phyloP scores from a whole-genome alignment of 2,797 vertebrate genomes.

The Thaleichthys pacificus region DNA sequence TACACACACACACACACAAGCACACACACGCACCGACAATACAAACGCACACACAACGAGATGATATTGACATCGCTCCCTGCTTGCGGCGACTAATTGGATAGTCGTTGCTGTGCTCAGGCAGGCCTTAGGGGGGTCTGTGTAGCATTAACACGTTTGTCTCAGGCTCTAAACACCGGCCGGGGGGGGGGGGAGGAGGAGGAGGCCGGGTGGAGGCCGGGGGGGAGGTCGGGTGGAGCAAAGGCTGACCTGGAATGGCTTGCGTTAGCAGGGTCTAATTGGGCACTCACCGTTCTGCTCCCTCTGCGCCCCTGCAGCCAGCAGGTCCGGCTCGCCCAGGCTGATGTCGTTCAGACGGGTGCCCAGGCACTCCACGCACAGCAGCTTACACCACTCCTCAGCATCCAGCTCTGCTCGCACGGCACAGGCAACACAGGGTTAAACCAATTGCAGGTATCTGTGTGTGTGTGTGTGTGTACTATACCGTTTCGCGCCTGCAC shows the following conservation, averaged over 20 bases:
- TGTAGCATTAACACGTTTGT: conserved; percentile 52
- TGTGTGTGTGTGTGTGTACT: too few species aligned
- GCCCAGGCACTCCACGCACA: conserved; percentile 95
- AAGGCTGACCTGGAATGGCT: conserved; percentile 61
- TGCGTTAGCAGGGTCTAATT: conserved; percentile 67
- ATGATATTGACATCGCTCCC: conserved; percentile 57
- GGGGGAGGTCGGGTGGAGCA: conserved; percentile 15
- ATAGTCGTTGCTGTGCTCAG: conserved; percentile 54
- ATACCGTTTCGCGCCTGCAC: too few species aligned
- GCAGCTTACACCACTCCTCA: conserved; percentile 98
- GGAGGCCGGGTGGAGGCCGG: neutral
- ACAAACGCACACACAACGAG: conserved; percentile 18
- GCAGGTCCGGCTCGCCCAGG: conserved; percentile 95
- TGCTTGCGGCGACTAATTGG: conserved; percentile 66
- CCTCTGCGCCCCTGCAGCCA: conserved; percentile 95
- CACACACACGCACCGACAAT: conserved; percentile 27
- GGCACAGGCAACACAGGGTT: conserved; percentile 23
- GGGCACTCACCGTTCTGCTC: conserved; percentile 92
- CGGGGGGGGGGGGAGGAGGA: neutral
- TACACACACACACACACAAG: conserved; percentile 13
- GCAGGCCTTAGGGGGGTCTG: conserved; percentile 48
- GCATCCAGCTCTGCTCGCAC: conserved; percentile 89
- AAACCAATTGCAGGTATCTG: neutral
- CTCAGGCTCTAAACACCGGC: neutral
- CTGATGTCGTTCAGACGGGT: conserved; percentile 97